Evolutionary conservation across 1,140 invertebrate genomes (phyloP).

Genomic region (Zaprionus ornatus): DNA sequence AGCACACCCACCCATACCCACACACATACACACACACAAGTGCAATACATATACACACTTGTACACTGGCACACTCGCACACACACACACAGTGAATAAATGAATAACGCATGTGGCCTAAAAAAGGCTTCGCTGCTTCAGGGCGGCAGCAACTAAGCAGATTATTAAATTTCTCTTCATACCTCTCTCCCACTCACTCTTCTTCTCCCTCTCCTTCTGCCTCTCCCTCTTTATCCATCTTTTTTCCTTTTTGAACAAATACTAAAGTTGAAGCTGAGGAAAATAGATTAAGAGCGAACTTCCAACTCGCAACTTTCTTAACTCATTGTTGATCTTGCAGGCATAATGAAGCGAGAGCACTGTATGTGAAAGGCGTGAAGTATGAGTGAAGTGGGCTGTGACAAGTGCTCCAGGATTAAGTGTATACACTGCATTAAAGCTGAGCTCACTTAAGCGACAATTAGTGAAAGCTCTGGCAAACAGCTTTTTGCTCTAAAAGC

Average conservation of each 20-base stretch:
- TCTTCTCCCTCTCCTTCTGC: background rate
- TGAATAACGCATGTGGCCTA: slow-evolving; percentile 42
- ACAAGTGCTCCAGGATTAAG: background rate
- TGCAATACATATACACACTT: background rate
- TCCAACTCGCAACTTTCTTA: background rate
- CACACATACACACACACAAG: background rate
- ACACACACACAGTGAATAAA: slow-evolving; percentile 27
- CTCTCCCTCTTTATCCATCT: background rate
- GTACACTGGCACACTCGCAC: background rate
- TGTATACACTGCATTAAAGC: background rate
- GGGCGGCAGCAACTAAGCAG: background rate
- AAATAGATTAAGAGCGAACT: slow-evolving; percentile 2
- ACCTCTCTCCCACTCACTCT: background rate
- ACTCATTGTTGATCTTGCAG: background rate
- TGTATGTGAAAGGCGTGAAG: background rate
- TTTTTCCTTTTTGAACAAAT: background rate
- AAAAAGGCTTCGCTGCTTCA: slow-evolving; percentile 11
- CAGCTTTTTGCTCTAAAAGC: background rate
- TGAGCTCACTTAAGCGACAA: background rate
- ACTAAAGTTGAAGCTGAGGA: background rate
- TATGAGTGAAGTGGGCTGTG: background rate
- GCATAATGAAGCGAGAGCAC: background rate
- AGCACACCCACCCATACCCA: slow-evolving; percentile 34
- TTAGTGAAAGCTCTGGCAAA: background rate
- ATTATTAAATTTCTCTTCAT: slow-evolving; percentile 1